These are phyloP conservation scores for Potorous gilbertii DNA, from an alignment of 2,797 vertebrate genomes.

Conservation along the genomic window DNA sequence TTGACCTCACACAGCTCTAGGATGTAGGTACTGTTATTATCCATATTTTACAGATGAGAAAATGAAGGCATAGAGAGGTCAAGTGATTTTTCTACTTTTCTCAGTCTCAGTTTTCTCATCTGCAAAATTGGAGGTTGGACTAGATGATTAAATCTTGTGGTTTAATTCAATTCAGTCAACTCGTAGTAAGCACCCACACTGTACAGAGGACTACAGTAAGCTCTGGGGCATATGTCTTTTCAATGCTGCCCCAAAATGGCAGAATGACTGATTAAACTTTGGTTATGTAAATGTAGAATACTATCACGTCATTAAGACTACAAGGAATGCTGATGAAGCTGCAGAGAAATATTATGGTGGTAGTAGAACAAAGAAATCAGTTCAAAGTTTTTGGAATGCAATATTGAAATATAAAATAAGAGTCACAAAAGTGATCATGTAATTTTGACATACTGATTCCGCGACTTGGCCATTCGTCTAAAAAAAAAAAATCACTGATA, in stretches of 20 bases:
- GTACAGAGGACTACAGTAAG: neutral
- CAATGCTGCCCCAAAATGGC: neutral
- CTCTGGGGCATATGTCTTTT: neutral
- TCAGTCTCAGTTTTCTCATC: neutral
- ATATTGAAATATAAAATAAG: neutral
- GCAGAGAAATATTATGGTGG: neutral
- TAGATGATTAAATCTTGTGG: neutral
- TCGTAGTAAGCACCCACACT: neutral
- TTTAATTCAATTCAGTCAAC: neutral
- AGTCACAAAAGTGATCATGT: neutral
- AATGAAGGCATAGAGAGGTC: neutral
- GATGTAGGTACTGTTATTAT: neutral
- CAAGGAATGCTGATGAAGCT: neutral
- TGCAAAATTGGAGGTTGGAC: neutral
- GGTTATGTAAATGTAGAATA: neutral
- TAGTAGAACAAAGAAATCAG: neutral
- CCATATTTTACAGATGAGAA: neutral
- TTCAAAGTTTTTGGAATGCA: neutral
- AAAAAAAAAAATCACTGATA: neutral
- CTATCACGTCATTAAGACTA: neutral
- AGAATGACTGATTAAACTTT: neutral
- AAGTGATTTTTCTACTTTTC: neutral
- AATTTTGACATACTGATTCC: neutral
- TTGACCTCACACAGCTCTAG: neutral
- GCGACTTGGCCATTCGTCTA: neutral